Base-by-base conservation (phyloP, 2,797 vertebrate species). In the Oceanodroma leucorhoa region DNA sequence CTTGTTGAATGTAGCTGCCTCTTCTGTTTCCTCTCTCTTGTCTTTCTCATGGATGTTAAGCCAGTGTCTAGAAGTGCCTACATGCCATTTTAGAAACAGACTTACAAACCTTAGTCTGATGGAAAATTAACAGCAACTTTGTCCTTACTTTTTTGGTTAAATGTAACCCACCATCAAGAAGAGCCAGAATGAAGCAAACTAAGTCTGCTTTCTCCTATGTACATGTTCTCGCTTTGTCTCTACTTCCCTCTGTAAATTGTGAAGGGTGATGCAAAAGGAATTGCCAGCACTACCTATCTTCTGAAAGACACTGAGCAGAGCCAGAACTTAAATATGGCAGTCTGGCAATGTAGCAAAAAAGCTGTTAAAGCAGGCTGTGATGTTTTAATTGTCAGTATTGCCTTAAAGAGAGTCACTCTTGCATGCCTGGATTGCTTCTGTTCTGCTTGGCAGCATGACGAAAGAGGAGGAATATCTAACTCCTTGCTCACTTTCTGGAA, bases 291-390 rank as follows among this genome's bases (percentile, higher is more conserved):
- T 65, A 34, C 75, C 65, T 77, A 17, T 3, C 43, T 75, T 91
- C 43, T 73, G 20, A 50, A 89, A 32, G 80, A 94, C 50, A 82
- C 40, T 91, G 79, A 83, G 41, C 72, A 91, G 75, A 64, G 45
- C 60, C 77, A 94, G 62, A 48, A 61, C 41, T 87, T 62, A 54
- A 83, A 57, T 70, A 10, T 5, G 13, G 24, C 38, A 77, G 48
- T 67, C 67, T 94, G 93, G 80, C 85, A 93, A 29, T 18, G 22
- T 50, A 83, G 54, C 91, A 94, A 87, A 94, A 94, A 94, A 88
- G 85, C 70, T 89, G 70, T 70, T 96, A 88, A 82, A 79, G 86
- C 62, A 87, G 64, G 23, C 61, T 85, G 60, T 84, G 75, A 34
- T 90, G 27, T 36, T 77, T 97, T 92, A 87, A 89, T 87, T 83